Base-by-base conservation (phyloP, 2,113 vertebrate species). In the Odontophorus gujanensis region DNA sequence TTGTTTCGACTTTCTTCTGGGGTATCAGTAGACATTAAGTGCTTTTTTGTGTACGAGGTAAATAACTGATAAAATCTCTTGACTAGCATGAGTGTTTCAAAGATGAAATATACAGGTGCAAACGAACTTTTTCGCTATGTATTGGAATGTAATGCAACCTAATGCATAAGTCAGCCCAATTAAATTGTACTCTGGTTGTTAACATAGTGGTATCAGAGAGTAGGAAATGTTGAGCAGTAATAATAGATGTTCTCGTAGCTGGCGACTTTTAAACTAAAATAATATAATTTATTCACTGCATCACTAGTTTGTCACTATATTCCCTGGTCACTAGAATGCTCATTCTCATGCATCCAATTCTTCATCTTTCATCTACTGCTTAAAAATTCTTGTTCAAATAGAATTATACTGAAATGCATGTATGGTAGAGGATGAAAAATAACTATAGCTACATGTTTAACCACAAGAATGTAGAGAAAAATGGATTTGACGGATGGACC, bases 61-160 rank as follows among this genome's bases (percentile, higher is more conserved):
- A 77, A 74, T 32, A 87, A 55, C 55, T 74, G 93, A 92, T 91
- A 94, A 91, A 76, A 96, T 92, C 90, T 96, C n/a, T 40, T 50
- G 62, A 76, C 63, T 66, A 34, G 24, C 53, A 34, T 22, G 63
- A 73, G 92, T 79, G 88, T 87, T 89, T 81, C 71, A 81, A 76
- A 87, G 84, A 48, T 75, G 77, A 90, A 88, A 86, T 95, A 51
- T 51, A 47, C 66, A 19, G 1, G 40, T 73, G 72, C 2, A 3
- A 63, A 6, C 26, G 42, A 8, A 25, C 24, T 68, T 25, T 79
- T 94, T 80, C 7, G 0, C 28, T 3, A 20, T 65, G 16, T 36
- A 1, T 11, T 76, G 63, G 61, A 82, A 53, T 24, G 5, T 34
- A 91, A 58, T 18, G 67, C 91, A 82, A 95, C 95, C 87, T 91